Percentiles rank a stretch among this genome's conserved stretches.
Conservation (phyloP, 2,113 vertebrate genomes). For the Bubo scandiacus region DNA sequence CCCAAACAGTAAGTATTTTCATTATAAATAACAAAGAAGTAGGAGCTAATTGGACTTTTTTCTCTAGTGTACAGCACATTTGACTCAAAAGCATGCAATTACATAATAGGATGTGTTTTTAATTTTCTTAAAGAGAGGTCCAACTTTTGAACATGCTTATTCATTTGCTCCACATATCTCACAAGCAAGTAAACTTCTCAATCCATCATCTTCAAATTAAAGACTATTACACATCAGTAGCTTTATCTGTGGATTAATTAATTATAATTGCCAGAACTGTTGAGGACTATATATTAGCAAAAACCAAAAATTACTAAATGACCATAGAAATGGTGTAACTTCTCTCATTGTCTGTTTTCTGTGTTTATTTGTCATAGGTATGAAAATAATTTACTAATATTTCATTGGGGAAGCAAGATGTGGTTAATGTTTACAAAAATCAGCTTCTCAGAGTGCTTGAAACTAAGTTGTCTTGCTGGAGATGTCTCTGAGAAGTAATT, state of each 20-base stretch:
- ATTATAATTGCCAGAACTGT: neutral
- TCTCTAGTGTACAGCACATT: neutral
- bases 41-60: neutral
- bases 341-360: neutral
- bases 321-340: neutral
- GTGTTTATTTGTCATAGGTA: neutral
- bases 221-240: neutral
- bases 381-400: neutral
- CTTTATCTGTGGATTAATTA: neutral
- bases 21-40: neutral
- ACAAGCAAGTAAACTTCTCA: neutral
- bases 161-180: neutral
- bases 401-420: neutral
- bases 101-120: neutral
- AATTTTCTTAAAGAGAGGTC: neutral
- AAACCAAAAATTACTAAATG: neutral
- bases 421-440: neutral
- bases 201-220: neutral
- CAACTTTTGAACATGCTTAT: neutral
- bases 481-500: neutral
- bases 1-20: neutral
- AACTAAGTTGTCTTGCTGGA: neutral
- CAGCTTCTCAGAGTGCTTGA: neutral
- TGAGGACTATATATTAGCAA: neutral
- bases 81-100: neutral